Evolutionary conservation across 2,113 vertebrate species (phyloP), one percentile per base, ranked within the genome.

Genomic region (Sinocyclocheilus maitianheensis): DNA sequence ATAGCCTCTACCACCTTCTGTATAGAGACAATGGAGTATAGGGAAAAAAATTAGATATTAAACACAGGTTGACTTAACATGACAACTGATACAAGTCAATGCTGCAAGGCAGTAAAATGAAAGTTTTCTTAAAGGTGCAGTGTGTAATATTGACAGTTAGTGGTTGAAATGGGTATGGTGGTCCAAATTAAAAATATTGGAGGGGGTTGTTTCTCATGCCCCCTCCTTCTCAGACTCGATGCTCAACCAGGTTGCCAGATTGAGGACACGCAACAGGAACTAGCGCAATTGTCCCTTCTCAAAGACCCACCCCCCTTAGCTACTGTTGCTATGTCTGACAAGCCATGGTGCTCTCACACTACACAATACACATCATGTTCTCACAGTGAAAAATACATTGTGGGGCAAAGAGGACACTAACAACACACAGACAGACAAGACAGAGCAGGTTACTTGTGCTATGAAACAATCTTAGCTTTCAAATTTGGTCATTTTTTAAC

Each of bases 1-100:
- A 97, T 85, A 6, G 95, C 94, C 2, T 94, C 92, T 81, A 93
- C 92, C 87, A 97, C 93, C 9, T 95, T 91, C 97, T 97, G 91
- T 62, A 81, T 87, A 84, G 87, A 81, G 82, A 89, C 62, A 80
- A 62, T 53, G 43, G 51, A 14, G 5, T 16, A 48, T 72, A 65
- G 16, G 65, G 60, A 67, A 76, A 72, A 43, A 51, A 22, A 37
- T 76, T 80, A 81, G 22, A 40, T 2, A 58, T 55, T 78, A 78
- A 22, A 60, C 22, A 7, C 18, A 8, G 30, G 26, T 22, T 80
- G 12, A 63, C 18, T 63, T 82, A 77, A 40, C 6, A 40, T 40
- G 40, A 40, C 6, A 43, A 24, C 62, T 48, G 26, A 72, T 43
- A 72, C 8, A 71, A 20, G 37, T 20, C 4, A 72, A 8, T 34